Conservation (phyloP, 2,797 vertebrate genomes). For the Parotocinclus haroldoi region DNA sequence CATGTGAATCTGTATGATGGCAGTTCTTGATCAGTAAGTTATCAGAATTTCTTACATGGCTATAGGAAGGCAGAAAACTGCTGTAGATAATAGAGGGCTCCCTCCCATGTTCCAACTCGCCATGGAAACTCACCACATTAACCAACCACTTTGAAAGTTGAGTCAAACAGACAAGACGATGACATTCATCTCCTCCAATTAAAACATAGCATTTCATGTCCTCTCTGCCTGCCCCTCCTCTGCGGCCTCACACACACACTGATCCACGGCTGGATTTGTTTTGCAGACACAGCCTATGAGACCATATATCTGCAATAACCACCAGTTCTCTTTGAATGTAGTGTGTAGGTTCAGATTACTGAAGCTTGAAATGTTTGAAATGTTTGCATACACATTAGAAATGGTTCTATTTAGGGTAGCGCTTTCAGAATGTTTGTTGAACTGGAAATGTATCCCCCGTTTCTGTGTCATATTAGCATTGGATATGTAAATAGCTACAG, state of each 20-base stretch:
- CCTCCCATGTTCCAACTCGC: constrained; percentile 69
- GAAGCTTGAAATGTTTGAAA: constrained; percentile 56
- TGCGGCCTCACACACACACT: constrained; percentile 54
- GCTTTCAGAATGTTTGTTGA: constrained; percentile 37
- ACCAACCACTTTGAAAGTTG: constrained; percentile 63
- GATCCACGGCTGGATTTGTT: constrained; percentile 52
- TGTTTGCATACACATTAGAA: constrained; percentile 63
- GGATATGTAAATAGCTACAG: constrained; percentile 49
- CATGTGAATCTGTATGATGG: too few relatives aligned
- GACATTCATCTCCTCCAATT: constrained; percentile 71
- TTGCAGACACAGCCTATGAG: constrained; percentile 47
- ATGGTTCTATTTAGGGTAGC: constrained; percentile 46
- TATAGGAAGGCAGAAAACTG: constrained; percentile 64
- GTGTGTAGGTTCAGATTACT: constrained; percentile 68
- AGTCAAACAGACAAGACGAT: constrained; percentile 69
- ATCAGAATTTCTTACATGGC: constrained; percentile 55
- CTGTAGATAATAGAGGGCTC: constrained; percentile 70
- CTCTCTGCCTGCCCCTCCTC: constrained; percentile 26
- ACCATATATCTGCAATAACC: constrained; percentile 64
- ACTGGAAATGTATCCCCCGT: constrained; percentile 40
- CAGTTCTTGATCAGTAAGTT: background rate
- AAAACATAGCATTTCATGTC: constrained; percentile 73
- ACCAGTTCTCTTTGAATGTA: constrained; percentile 68
- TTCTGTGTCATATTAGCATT: constrained; percentile 47
- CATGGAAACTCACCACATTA: constrained; percentile 76